Evolutionary conservation across 2,888 invertebrate genomes (phyloP).

Genomic region (Conchocele bisecta): DNA sequence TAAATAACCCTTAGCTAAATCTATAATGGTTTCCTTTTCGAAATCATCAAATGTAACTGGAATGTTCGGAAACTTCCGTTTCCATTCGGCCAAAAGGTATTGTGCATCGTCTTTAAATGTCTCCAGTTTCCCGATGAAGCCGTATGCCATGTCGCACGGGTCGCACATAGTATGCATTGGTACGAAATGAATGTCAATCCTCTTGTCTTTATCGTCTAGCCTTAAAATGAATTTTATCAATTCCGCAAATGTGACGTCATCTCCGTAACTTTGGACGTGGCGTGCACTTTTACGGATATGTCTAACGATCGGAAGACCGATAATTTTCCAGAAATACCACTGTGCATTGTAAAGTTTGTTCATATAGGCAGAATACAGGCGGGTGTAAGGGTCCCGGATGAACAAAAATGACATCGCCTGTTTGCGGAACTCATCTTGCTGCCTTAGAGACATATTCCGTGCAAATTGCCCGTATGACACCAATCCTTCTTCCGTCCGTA

Average conservation of each 20-base stretch:
- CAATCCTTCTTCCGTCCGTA: background rate
- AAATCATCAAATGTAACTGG: conserved; percentile 59
- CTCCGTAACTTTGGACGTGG: conserved; percentile 52
- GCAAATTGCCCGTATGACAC: background rate
- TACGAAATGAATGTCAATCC: conserved; percentile 60
- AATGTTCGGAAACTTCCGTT: conserved; percentile 40
- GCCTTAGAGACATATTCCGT: background rate
- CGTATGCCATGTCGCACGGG: conserved; percentile 61
- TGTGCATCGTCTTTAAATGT: conserved; percentile 56
- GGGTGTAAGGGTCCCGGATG: conserved; percentile 67
- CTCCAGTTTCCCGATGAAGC: conserved; percentile 66
- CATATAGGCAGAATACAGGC: conserved; percentile 68
- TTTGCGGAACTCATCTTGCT: conserved; percentile 3
- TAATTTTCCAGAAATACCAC: conserved; percentile 56
- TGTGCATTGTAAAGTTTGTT: conserved; percentile 70
- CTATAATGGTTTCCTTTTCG: conserved; percentile 58
- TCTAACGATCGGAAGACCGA: conserved; percentile 55
- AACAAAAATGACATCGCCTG: conserved; percentile 59
- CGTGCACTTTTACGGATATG: conserved; percentile 31
- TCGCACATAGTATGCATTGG: conserved; percentile 62
- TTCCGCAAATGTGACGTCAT: conserved; percentile 68
- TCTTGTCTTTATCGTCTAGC: conserved; percentile 15
- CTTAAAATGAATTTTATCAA: conserved; percentile 62
- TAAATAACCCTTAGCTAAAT: conserved; percentile 33
- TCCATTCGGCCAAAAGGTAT: conserved; percentile 50